Evolutionary conservation across 2,797 vertebrate species (phyloP).

Genomic region (Ctenochaetus hawaiiensis): DNA sequence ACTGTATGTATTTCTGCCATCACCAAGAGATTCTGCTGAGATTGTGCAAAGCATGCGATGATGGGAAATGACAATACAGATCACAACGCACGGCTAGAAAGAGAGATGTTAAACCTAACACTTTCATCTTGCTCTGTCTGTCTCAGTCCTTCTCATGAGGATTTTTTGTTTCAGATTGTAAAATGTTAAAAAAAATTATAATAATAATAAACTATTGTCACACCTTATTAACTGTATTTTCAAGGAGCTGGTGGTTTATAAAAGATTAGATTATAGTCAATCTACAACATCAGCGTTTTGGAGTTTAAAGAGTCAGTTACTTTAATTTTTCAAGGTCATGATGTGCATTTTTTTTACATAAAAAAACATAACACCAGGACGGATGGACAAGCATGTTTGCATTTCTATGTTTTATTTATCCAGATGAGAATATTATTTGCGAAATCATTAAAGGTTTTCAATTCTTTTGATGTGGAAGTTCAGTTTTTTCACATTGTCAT

Average conservation of each 20-base stretch:
- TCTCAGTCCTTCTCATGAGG: constrained; percentile 49
- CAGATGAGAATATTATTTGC: constrained; percentile 91
- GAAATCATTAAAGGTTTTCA: constrained; percentile 93
- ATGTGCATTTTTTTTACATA: constrained; percentile 90
- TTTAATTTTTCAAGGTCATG: constrained; percentile 70
- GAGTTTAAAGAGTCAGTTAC: constrained; percentile 50
- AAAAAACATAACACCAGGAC: constrained; percentile 78
- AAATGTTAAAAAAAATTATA: constrained; percentile 55
- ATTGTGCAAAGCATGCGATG: constrained; percentile 71
- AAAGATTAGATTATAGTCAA: constrained; percentile 57
- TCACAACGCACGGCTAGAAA: constrained; percentile 56
- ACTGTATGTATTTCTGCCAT: constrained; percentile 61
- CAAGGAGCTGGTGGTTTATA: constrained; percentile 53
- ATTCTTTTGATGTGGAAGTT: constrained; percentile 85
- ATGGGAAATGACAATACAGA: constrained; percentile 50
- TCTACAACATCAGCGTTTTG: constrained; percentile 58
- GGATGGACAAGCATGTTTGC: constrained; percentile 88
- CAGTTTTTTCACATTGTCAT: constrained; percentile 25
- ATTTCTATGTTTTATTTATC: constrained; percentile 92
- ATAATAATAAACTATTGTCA: constrained; percentile 63
- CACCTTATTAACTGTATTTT: constrained; percentile 59
- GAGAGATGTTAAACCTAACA: constrained; percentile 57
- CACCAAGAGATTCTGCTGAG: constrained; percentile 44
- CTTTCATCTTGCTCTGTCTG: constrained; percentile 56
- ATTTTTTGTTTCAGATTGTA: constrained; percentile 65